Evolutionary conservation across 2,888 invertebrate species (phyloP).

Genomic region (Strigamia crassipes): DNA sequence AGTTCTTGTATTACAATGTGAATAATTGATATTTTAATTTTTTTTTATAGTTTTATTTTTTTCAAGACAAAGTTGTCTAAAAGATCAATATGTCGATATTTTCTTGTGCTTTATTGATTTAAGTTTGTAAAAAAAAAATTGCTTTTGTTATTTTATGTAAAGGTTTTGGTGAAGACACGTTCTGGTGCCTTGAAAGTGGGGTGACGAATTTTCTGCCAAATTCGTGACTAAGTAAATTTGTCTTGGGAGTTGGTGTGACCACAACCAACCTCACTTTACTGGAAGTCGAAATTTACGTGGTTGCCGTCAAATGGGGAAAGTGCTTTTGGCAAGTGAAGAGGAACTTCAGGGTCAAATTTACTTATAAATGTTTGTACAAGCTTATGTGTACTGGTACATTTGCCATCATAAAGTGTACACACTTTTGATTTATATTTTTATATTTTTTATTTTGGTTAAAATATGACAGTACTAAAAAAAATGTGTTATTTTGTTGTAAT

Average conservation of each 20-base stretch:
- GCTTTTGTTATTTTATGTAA: not conserved
- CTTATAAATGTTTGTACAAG: too few species aligned
- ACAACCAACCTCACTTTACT: not conserved
- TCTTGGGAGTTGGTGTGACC: conserved; percentile 34
- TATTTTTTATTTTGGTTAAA: too few species aligned
- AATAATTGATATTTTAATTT: too few species aligned
- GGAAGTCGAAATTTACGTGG: conserved; percentile 22
- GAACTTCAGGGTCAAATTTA: not conserved
- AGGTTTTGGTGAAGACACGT: not conserved
- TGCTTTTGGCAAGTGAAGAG: conserved; percentile 24
- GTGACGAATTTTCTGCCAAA: conserved; percentile 14
- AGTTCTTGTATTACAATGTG: too few species aligned
- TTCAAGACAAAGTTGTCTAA: not conserved
- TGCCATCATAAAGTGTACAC: too few species aligned
- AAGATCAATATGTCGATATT: not conserved
- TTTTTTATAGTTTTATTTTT: too few species aligned
- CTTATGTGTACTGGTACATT: too few species aligned
- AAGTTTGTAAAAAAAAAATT: not conserved
- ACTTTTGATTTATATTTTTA: too few species aligned
- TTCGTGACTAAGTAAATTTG: conserved; percentile 22
- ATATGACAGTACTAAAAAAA: too few species aligned
- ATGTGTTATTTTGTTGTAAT: too few species aligned
- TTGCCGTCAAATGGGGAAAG: not conserved
- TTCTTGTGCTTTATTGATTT: not conserved
- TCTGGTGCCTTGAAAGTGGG: not conserved